Evolutionary conservation across 2,888 invertebrate genomes (phyloP).

Genomic region (Protodeltote pygarga): DNA sequence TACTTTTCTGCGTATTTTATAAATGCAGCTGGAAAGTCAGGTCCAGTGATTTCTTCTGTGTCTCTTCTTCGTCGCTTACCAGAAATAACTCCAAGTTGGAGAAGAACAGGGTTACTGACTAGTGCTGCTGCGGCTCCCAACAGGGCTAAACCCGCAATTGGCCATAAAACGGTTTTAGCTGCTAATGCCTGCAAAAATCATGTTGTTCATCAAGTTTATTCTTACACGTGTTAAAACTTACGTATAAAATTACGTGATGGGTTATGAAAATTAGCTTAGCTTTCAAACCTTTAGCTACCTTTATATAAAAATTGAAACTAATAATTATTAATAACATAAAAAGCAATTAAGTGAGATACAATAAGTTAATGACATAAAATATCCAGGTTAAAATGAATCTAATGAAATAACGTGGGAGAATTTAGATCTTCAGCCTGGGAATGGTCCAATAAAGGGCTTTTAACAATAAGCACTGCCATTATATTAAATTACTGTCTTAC

Average conservation of each 20-base stretch:
- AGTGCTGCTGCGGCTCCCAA: slow-evolving; percentile 93
- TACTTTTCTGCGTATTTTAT: slow-evolving; percentile 39
- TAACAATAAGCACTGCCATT: not conserved
- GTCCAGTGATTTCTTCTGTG: slow-evolving; percentile 60
- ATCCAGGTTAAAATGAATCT: slow-evolving; percentile 3
- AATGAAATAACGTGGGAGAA: not conserved
- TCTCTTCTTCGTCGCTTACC: slow-evolving; percentile 87
- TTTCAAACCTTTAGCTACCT: too few relatives aligned
- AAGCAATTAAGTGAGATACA: not conserved
- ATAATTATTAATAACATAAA: slow-evolving; percentile 2
- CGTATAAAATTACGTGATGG: too few relatives aligned
- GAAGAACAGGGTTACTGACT: slow-evolving; percentile 91
- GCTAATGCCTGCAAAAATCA: slow-evolving; percentile 84
- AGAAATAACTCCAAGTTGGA: slow-evolving; percentile 92
- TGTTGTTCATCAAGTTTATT: too few relatives aligned
- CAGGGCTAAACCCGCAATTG: slow-evolving; percentile 93
- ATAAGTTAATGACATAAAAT: slow-evolving; percentile 6
- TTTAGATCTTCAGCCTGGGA: not conserved
- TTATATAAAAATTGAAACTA: too few relatives aligned
- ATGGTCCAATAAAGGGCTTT: not conserved
- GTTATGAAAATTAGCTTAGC: too few relatives aligned
- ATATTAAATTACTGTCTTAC: too few relatives aligned
- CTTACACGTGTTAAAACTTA: too few relatives aligned
- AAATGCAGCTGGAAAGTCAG: slow-evolving; percentile 42
- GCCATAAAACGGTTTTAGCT: slow-evolving; percentile 89